Evolutionary conservation across 1,140 invertebrate species (phyloP), one percentile per base, ranked within the genome.

Genomic region (Drosophila micromelanica): DNA sequence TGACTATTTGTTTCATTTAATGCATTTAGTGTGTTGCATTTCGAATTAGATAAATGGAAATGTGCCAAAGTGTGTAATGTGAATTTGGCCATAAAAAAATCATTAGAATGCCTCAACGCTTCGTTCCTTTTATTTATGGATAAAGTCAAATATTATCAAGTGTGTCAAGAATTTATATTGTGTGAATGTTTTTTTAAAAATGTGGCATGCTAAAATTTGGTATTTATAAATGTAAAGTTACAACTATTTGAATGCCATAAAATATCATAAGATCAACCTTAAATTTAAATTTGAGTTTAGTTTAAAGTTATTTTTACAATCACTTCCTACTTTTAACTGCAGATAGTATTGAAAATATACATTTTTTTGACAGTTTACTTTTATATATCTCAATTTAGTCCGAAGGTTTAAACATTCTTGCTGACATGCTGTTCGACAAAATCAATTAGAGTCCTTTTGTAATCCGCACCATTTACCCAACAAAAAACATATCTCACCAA

Each of bases 41-140:
- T 15, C 17, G 57, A 60, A 68, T 55, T 37, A 51, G 27, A 65
- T 43, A 57, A 71, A 68, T 68, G 54, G 6, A 42, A 56, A 72
- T 67, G 55, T 73, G 40, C 45, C 54, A 30, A 56, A 20, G 42
- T 43, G 43, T 71, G 60, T 11, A 38, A 38, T 68, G 48, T 54
- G 38, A 40, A 61, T 12, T 64, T 56, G 40, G 42, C 37, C n/a
- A 67, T 55, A 59, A 63, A 76, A 76, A 85, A 68, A 43, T 8
- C 27, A 67, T 68, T 73, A 45, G 45, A 49, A 85, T 52, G 70
- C 55, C 72, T 61, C 43, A 68, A 74, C 81, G 73, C 81, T 71
- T 71, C 32, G 23, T 9, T 45, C 57, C 23, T 30, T 15, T 2
- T 17, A 37, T 23, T 49, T 17, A 43, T 70, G 20, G 35, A 12